Base-by-base conservation (phyloP, 2,888 invertebrate species). In the Leucophenga montana region DNA sequence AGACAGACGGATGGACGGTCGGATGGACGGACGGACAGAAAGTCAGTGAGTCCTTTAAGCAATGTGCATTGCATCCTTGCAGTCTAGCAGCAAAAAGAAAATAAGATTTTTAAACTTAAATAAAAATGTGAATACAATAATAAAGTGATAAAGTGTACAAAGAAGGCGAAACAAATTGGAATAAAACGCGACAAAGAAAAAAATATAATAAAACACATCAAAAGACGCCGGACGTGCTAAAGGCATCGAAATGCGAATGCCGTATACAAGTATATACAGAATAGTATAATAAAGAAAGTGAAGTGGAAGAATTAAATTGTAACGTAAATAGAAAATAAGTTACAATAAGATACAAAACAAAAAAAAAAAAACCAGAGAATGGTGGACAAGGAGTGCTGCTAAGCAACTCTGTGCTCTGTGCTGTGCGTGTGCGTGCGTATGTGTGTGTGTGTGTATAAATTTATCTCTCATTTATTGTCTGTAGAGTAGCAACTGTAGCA, bases 191-290 rank as follows among this genome's bases (percentile, higher is more conserved):
- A 22, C n/a, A n/a, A n/a, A n/a, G n/a, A 20, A 46, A 39, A 67
- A 56, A 44, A 44, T 16, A 9, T 3, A 31, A 65, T 67, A 57
- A 67, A 67, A 57, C 56, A 44, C 57, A 61, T 61, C 18, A 59
- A 31, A 59, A 14, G 33, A 16, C 59, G 61, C 61, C 4, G 1
- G 11, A 8, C 1, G 16, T 31, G 33, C 22, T 33, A 39, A 3
- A 39, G 11, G 5, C 3, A 39, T 8, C 8, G 8, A 1, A 39
- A 39, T 5, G 39, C 1, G 39, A 39, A 33, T 33, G 33, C 33
- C 33, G 33, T 33, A 8, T 8, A 33, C 3, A 33, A 8, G 33
- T 5, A 33, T 33, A n/a, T n/a, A n/a, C n/a, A n/a, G n/a, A n/a
- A 33, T 33, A 3, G 33, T 13, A 66, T 16, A 31, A 22, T 16